Evolutionary conservation across 2,888 invertebrate species (phyloP), one percentile per base, ranked within the genome.

Genomic region (Leptopterna dolabrata): DNA sequence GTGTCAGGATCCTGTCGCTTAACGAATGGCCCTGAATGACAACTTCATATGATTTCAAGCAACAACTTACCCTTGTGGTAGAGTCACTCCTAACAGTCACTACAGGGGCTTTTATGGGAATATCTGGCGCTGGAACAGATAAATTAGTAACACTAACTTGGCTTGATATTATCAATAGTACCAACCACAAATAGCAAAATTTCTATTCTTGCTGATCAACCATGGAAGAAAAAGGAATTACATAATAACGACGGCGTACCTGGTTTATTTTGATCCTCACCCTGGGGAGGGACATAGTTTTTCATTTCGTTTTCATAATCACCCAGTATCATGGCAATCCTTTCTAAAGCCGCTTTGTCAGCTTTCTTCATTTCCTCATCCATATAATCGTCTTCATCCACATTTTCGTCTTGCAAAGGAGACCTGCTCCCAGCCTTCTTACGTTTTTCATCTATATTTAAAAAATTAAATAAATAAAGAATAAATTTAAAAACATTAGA

Each of bases 221-320:
- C 7, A 36, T 36, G 7, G 13, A 7, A 47, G 13, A 47, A 47
- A 13, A 51, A 16, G 4, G 51, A 51, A 51, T 14, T 6, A 0
- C n/a, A 51, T n/a, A n/a, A 6, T 24, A 63, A 6, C 0, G 13
- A 63, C 51, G 9, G 1, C 63, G 24, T 86, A 89, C 89, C 90
- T 55, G 90, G 89, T 87, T 89, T 90, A 14, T 88, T 88, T 89
- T 90, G 89, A 93, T 94, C 94, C 91, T 94, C 94, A 92, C 94
- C 88, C 30, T 86, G 84, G 16, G 88, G 87, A 14, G 89, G 89
- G 7, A 89, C 88, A 76, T 94, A 95, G 92, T 95, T 95, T 91
- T 93, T 94, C 93, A 95, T 94, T 91, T 96, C 96, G 90, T 94
- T 94, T 92, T 95, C 94, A 92, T 98, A 97, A 91, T 98, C 98